phyloP scores from a whole-genome alignment of 2,888 invertebrate genomes.

The Pyrrhia umbra region DNA sequence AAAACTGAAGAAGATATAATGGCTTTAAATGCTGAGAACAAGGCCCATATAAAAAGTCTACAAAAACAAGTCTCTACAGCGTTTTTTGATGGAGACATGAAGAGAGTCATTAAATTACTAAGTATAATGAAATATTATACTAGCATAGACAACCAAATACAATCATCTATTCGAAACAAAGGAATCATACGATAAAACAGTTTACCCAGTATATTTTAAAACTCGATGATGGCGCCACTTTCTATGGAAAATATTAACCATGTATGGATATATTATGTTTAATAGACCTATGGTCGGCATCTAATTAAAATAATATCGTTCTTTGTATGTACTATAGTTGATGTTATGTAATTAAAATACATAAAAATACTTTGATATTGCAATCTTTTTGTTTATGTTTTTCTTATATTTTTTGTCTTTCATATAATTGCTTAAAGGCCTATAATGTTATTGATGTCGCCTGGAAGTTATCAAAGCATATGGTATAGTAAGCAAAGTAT shows the following conservation, averaged over 20 bases:
- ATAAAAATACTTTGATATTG: too few species aligned
- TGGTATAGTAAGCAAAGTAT: too few species aligned
- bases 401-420: too few species aligned
- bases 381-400: too few species aligned
- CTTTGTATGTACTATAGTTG: too few species aligned
- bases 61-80: slow-evolving; percentile 90
- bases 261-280: too few species aligned
- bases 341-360: too few species aligned
- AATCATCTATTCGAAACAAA: slow-evolving; percentile 90
- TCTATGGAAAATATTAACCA: neutral
- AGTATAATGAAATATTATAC: slow-evolving; percentile 96
- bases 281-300: neutral
- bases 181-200: slow-evolving; percentile 86
- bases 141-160: slow-evolving; percentile 95
- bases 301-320: too few species aligned
- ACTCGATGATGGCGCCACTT: neutral
- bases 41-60: slow-evolving; percentile 87
- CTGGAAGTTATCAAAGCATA: too few species aligned
- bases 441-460: too few species aligned
- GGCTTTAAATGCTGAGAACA: slow-evolving; percentile 90
- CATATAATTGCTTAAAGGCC: too few species aligned
- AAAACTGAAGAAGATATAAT: slow-evolving; percentile 90
- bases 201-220: neutral
- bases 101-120: slow-evolving; percentile 91
- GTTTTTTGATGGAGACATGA: slow-evolving; percentile 91